Evolutionary conservation across 1,140 invertebrate species (phyloP).

Genomic region (Formica selysi): DNA sequence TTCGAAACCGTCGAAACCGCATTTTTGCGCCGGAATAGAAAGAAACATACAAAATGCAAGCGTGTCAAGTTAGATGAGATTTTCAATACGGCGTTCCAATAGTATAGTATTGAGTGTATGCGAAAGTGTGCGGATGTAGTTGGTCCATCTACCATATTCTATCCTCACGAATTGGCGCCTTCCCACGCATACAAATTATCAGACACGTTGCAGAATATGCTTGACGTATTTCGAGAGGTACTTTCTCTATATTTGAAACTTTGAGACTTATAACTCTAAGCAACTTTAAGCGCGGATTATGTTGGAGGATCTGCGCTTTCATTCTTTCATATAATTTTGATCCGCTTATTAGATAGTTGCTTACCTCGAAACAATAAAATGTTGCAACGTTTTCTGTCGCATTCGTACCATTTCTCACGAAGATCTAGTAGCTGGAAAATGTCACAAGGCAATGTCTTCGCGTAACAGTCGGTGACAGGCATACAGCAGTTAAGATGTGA

Average conservation of each 20-base stretch:
- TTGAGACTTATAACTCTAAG: neutral
- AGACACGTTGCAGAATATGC: conserved; percentile 8
- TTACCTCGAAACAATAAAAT: conserved; percentile 2
- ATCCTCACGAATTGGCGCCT: conserved; percentile 14
- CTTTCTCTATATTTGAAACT: neutral
- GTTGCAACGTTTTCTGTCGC: conserved; percentile 45
- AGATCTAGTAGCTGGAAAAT: conserved; percentile 42
- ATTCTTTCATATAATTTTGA: neutral
- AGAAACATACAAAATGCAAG: conserved; percentile 27
- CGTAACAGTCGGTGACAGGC: conserved; percentile 57
- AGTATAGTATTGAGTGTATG: neutral
- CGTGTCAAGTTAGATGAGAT: conserved; percentile 38
- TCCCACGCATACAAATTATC: conserved; percentile 47
- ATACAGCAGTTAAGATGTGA: conserved; percentile 63
- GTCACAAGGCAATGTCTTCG: conserved; percentile 53
- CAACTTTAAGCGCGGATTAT: neutral
- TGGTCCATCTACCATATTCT: conserved; percentile 28
- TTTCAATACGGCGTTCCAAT: conserved; percentile 44
- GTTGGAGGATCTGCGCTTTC: neutral
- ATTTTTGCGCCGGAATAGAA: conserved; percentile 9
- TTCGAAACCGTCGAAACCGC: conserved; percentile 34
- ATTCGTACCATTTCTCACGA: conserved; percentile 71
- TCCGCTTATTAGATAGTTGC: neutral
- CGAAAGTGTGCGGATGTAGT: neutral
- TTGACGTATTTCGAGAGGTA: neutral